phyloP scores from a whole-genome alignment of 2,888 invertebrate species.

The Melieria crassipennis region DNA sequence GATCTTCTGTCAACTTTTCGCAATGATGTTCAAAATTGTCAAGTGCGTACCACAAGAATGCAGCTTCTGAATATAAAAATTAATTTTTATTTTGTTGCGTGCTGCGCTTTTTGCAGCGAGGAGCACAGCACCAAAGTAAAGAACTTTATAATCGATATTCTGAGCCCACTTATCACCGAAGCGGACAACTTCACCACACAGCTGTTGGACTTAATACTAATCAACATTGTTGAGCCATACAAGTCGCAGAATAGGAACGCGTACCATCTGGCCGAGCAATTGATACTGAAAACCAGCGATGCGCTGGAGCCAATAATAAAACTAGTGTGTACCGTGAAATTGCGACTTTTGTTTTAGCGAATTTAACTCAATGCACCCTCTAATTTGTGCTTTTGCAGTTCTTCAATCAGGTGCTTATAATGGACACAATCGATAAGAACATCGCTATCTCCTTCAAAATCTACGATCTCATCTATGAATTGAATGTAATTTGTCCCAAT shows the following conservation, averaged over 20 bases:
- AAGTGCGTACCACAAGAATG: slow-evolving; percentile 75
- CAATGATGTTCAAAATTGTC: slow-evolving; percentile 94
- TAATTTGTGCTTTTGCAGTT: slow-evolving; percentile 71
- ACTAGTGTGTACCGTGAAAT: slow-evolving; percentile 71
- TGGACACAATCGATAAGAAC: slow-evolving; percentile 89
- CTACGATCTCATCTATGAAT: slow-evolving; percentile 95
- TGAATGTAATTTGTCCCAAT: slow-evolving; percentile 91
- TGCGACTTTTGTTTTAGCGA: neutral
- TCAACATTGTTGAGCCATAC: slow-evolving; percentile 93
- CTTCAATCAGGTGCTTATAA: slow-evolving; percentile 93
- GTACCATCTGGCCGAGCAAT: slow-evolving; percentile 88
- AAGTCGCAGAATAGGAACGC: slow-evolving; percentile 91
- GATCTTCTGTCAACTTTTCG: slow-evolving; percentile 93
- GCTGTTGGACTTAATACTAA: slow-evolving; percentile 90
- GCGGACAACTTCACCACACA: slow-evolving; percentile 95
- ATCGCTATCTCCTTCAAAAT: slow-evolving; percentile 84
- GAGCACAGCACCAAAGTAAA: slow-evolving; percentile 97
- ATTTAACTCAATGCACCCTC: neutral
- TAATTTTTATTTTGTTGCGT: slow-evolving; percentile 2
- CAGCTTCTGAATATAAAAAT: slow-evolving; percentile 5
- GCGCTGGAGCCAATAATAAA: slow-evolving; percentile 95
- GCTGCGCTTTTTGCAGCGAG: slow-evolving; percentile 71
- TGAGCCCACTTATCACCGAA: slow-evolving; percentile 93
- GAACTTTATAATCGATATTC: slow-evolving; percentile 95
- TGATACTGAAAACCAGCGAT: slow-evolving; percentile 90